These are phyloP conservation scores for Chaetorhynchus papuensis DNA, from an alignment of 2,113 vertebrate species.

Conservation along the genomic window DNA sequence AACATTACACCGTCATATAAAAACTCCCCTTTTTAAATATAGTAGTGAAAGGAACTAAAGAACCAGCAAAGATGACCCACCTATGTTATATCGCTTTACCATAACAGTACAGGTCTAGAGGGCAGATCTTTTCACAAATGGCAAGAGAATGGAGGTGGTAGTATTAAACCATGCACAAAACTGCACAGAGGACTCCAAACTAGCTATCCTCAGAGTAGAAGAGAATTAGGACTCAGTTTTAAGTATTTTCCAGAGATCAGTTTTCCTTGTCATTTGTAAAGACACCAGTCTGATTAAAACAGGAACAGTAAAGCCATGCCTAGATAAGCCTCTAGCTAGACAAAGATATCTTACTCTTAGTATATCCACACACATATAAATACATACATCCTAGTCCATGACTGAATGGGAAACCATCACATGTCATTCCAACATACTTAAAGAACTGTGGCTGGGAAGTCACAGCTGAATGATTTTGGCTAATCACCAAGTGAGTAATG, in stretches of 20 bases:
- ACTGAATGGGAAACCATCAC: neutral
- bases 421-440: conserved; percentile 6
- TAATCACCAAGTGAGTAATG: conserved; percentile 64
- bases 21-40: neutral
- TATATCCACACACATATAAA: neutral
- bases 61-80: neutral
- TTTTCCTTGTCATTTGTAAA: conserved; percentile 25
- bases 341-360: neutral
- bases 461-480: conserved; percentile 72
- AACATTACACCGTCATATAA: neutral
- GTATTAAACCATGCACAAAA: neutral
- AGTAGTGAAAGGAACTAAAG: neutral
- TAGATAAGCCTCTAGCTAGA: neutral
- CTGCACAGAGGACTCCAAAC: neutral
- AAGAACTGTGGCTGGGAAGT: conserved; percentile 30
- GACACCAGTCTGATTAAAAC: neutral
- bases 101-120: neutral
- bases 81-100: neutral
- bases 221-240: neutral
- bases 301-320: conserved; percentile 4
- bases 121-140: neutral
- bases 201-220: neutral
- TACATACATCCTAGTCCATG: neutral
- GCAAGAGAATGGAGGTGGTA: neutral
- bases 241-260: conserved; percentile 9